Base-by-base conservation (phyloP, 2,888 invertebrate species). In the Aspidiotus rigidus region DNA sequence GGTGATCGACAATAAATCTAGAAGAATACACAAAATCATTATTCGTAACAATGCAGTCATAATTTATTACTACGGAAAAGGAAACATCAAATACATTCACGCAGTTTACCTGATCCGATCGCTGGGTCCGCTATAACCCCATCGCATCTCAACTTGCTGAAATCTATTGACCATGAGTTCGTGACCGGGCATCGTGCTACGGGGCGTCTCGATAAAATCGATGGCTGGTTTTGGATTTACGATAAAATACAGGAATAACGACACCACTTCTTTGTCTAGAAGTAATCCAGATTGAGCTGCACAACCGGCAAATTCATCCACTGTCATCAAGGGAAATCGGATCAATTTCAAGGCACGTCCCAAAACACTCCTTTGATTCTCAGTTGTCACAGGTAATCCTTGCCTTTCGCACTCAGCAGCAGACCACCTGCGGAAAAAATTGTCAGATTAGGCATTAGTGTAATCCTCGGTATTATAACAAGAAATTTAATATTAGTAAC, bases 311-410 rank as follows among this genome's bases (percentile, higher is more conserved):
- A 92, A 92, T 77, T 92, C 91, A 77, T 91, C 90, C 0, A 89
- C 86, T 0, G 87, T 86, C 90, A 92, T 92, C 28, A 90, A 78
- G 0, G 91, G 90, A 77, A 90, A 91, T 40, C 91, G 80, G 67
- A 92, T 86, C 1, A 89, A 82, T 53, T 84, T 82, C 73, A 91
- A 82, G 0, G 89, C 87, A 64, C 83, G 77, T 0, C 88, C 88
- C 0, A 91, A 79, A 0, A 88, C 85, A 71, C 80, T 78, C 72
- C 89, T 79, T 75, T 88, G 87, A 77, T 88, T 87, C 72, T 83
- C 83, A 0, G 87, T 82, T 0, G 83, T 85, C 1, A 85, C 81
- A 0, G 85, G 83, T 16, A 87, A 75, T 73, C 85, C 84, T 42
- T 85, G 82, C 40, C 89, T 80, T 39, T 80, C 78, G 76, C 90